Percentiles rank a stretch among this genome's conserved stretches.
phyloP scores from a whole-genome alignment of 2,888 invertebrate species.

The Marronus borbonicus region DNA sequence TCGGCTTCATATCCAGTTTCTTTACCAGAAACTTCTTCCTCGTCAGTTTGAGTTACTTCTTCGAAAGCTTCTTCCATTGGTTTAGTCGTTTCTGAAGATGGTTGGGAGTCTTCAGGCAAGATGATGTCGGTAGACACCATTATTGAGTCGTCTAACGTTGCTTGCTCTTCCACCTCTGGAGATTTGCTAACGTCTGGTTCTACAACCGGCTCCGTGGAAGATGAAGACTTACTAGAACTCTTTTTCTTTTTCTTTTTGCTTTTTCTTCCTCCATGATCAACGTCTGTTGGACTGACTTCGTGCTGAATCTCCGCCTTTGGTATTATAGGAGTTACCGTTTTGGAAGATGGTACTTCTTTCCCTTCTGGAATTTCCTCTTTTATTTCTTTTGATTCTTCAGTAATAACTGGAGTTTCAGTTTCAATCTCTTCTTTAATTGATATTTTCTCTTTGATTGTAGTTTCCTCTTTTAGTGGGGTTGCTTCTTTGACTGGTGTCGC shows the following conservation, averaged over 20 bases:
- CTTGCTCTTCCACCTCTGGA: slow-evolving; percentile 60
- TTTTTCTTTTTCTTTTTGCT: slow-evolving; percentile 79
- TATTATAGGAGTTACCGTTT: slow-evolving; percentile 61
- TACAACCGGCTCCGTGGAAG: slow-evolving; percentile 53
- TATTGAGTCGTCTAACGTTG: slow-evolving; percentile 70
- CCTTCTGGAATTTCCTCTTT: slow-evolving; percentile 1
- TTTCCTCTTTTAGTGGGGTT: background rate
- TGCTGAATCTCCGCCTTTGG: slow-evolving; percentile 65
- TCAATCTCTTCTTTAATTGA: background rate
- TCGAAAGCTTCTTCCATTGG: slow-evolving; percentile 71
- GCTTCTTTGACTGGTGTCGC: slow-evolving; percentile 5
- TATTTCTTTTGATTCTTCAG: background rate
- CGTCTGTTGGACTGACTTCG: slow-evolving; percentile 67
- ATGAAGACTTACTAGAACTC: slow-evolving; percentile 67
- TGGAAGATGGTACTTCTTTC: slow-evolving; percentile 49
- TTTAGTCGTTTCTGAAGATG: slow-evolving; percentile 73
- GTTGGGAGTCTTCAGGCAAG: slow-evolving; percentile 70
- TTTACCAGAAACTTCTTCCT: slow-evolving; percentile 70
- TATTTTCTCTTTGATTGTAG: background rate
- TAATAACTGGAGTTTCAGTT: background rate
- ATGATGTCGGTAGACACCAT: slow-evolving; percentile 74
- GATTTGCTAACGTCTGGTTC: slow-evolving; percentile 50
- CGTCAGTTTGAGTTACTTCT: slow-evolving; percentile 62
- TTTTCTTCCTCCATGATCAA: slow-evolving; percentile 72
- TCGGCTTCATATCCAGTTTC: slow-evolving; percentile 84